Percentiles rank a stretch among this genome's conserved stretches.
Evolutionary conservation across 2,797 vertebrate genomes (phyloP).

Genomic region (Protosalanx chinensis): DNA sequence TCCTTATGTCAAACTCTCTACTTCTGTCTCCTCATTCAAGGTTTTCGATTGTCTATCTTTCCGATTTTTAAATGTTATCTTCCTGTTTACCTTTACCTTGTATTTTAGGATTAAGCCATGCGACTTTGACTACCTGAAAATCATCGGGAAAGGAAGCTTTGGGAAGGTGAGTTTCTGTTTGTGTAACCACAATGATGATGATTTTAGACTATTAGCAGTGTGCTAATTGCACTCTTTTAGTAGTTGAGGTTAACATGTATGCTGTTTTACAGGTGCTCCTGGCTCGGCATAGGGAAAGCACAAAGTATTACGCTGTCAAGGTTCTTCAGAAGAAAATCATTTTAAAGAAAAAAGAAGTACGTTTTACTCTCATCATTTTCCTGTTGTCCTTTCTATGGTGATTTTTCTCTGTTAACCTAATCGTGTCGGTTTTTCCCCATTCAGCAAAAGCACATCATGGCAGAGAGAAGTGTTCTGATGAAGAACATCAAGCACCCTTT

Average conservation of each 20-base stretch:
- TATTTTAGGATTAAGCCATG: slow-evolving; percentile 71
- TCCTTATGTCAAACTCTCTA: neutral
- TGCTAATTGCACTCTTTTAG: rapidly evolving
- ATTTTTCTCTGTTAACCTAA: neutral
- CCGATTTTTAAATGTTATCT: neutral
- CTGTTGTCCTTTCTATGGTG: neutral
- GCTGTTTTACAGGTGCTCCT: slow-evolving; percentile 68
- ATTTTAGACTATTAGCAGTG: neutral
- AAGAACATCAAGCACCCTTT: slow-evolving; percentile 82
- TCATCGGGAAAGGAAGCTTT: slow-evolving; percentile 82
- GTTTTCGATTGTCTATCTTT: neutral
- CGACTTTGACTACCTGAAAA: slow-evolving; percentile 79
- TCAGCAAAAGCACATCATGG: slow-evolving; percentile 85
- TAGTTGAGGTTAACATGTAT: slow-evolving; percentile 4
- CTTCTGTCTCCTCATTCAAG: neutral
- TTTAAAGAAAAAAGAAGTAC: slow-evolving; percentile 80
- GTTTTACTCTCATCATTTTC: neutral
- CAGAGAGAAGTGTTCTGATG: slow-evolving; percentile 79
- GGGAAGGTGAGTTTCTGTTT: slow-evolving; percentile 67
- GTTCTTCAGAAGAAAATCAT: slow-evolving; percentile 82
- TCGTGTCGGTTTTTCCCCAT: neutral
- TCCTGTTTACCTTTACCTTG: slow-evolving; percentile 12
- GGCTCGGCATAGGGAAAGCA: slow-evolving; percentile 75
- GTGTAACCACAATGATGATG: neutral
- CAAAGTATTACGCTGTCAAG: slow-evolving; percentile 77